A percentile compares a stretch with the other conserved stretches of the same genome.
Evolutionary conservation across 2,888 invertebrate genomes (phyloP).

Genomic region (Drosophila conformis): DNA sequence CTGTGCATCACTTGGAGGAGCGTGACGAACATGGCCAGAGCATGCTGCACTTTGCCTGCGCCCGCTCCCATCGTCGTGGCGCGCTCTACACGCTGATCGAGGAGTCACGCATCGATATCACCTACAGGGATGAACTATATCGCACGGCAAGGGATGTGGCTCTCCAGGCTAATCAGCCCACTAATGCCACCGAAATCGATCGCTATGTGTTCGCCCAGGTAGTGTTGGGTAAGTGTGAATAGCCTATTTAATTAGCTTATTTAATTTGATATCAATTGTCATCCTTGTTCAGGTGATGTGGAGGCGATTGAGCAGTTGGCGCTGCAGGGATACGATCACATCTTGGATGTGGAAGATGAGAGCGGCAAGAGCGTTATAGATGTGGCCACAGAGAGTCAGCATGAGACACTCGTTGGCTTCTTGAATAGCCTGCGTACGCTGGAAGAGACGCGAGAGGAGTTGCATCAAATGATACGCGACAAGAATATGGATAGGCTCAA

Average conservation of each 20-base stretch:
- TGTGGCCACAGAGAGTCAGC: constrained; percentile 89
- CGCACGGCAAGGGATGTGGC: constrained; percentile 95
- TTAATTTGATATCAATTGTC: too few species aligned
- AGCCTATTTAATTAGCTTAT: background rate
- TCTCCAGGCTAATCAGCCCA: constrained; percentile 90
- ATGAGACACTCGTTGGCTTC: constrained; percentile 89
- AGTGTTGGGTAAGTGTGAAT: constrained; percentile 88
- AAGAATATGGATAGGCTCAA: constrained; percentile 88
- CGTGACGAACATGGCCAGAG: constrained; percentile 95
- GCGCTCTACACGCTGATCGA: constrained; percentile 92
- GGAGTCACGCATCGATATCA: constrained; percentile 92
- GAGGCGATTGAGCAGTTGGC: constrained; percentile 87
- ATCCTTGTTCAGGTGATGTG: constrained; percentile 86
- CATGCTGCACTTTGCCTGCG: constrained; percentile 94
- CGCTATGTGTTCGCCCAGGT: constrained; percentile 91
- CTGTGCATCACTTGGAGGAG: constrained; percentile 88
- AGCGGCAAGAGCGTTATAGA: constrained; percentile 89
- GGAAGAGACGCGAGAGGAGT: constrained; percentile 92
- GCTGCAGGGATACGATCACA: constrained; percentile 94
- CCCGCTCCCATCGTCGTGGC: constrained; percentile 92
- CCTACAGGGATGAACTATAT: constrained; percentile 93
- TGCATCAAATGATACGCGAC: constrained; percentile 90
- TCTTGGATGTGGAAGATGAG: constrained; percentile 91
- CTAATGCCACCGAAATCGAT: constrained; percentile 93
- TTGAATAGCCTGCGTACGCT: constrained; percentile 90